A percentile compares a stretch with the other conserved stretches of the same genome.
Evolutionary conservation across 2,888 invertebrate species (phyloP).

Genomic region (Odontocolon sp.): DNA sequence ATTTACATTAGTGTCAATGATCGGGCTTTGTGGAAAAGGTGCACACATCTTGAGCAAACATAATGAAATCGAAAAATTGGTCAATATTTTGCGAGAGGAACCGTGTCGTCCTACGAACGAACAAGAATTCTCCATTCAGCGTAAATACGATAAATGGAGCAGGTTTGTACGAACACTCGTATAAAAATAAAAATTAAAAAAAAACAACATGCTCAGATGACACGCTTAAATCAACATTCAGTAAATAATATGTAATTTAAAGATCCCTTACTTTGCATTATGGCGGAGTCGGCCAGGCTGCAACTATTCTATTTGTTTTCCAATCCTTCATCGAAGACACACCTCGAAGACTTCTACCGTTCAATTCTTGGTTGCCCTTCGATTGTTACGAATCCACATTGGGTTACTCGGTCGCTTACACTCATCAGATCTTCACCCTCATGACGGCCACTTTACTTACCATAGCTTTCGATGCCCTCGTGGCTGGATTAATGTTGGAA

Average conservation of each 20-base stretch:
- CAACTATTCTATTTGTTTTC: constrained; percentile 16
- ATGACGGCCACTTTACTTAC: constrained; percentile 50
- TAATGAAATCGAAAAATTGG: no score
- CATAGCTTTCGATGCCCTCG: constrained; percentile 69
- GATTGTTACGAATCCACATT: constrained; percentile 27
- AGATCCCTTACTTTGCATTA: constrained; percentile 38
- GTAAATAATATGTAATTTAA: constrained; percentile 3
- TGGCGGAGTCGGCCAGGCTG: constrained; percentile 12
- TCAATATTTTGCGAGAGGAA: no score
- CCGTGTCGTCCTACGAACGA: no score
- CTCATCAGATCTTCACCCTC: constrained; percentile 52
- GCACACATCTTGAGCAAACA: no score
- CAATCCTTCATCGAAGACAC: constrained; percentile 37
- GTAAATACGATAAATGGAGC: no score
- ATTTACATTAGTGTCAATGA: no score
- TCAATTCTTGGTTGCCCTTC: constrained; percentile 61
- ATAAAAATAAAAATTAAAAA: no score
- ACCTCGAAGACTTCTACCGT: constrained; percentile 43
- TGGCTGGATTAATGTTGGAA: constrained; percentile 62
- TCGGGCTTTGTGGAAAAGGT: no score
- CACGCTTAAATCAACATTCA: background rate
- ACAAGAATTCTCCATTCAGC: no score
- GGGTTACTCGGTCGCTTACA: constrained; percentile 31
- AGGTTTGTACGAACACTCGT: no score
- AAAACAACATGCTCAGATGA: no score